Base-by-base conservation (phyloP, 37 sponge, comb jelly and placozoan species). In the Amphimedon queenslandica region DNA sequence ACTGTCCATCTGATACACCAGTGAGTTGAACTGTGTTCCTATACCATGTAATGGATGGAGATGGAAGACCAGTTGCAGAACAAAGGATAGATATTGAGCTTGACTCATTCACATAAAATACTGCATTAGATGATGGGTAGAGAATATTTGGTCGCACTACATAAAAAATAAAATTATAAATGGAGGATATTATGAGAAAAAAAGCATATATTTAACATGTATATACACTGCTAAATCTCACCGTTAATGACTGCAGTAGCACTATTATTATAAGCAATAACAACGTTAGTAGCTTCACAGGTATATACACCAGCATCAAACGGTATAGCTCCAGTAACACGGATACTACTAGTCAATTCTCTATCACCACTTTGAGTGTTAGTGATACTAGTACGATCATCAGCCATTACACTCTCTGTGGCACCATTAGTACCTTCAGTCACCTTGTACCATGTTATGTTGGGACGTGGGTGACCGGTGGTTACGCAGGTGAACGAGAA, bases 381-480 rank as follows among this genome's bases (percentile, higher is more conserved):
- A 29, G 55, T 43, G 47, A 37, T 38, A 37, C 25, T 6, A 37
- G 32, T 11, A 8, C 36, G 30, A 25, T 21, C 68, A 35, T 8
- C 30, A 33, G 31, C 32, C 6, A 33, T 5, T 29, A 38, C 37
- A 6, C 21, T 29, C 25, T 33, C 32, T 3, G n/a, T 37, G n/a
- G n/a, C n/a, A n/a, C n/a, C n/a, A n/a, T n/a, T 32, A 51, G 25
- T 66, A 23, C 3, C 43, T 28, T 20, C 32, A 25, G 33, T 29
- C 29, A 51, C 67, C 47, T 82, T 82, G 27, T 41, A 72, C 88
- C 88, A 88, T 16, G 74, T 74, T 74, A 88, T 74, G 51, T 37
- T 2, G 11, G 88, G 88, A 23, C 51, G 64, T 30, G 88, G 88
- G 30, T 57, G 38, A 5, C 69, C 88, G 37, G 72, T 66, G 20